Base-by-base conservation (phyloP, 2,113 vertebrate genomes). In the Cinclus mexicanus region DNA sequence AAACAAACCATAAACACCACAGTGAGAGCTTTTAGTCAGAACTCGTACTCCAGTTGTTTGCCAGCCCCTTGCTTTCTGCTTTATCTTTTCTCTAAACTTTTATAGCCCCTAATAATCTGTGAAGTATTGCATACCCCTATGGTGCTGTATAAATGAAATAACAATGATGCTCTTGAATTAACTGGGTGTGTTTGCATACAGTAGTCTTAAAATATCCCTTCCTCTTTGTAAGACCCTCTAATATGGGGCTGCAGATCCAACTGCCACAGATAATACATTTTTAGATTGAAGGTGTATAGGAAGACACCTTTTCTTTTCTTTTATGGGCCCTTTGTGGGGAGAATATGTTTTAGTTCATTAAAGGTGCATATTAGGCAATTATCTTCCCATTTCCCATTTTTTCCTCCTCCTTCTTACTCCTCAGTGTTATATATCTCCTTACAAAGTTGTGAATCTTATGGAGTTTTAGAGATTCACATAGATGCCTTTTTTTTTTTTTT, bases 291-390 rank as follows among this genome's bases (percentile, higher is more conserved):
- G 35, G 41, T 71, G 20, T 53, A n/a, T 39, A 44, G 60, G 56
- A 96, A 37, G 37, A 72, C 79, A 70, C 35, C 9, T 83, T 28
- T 46, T 84, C 89, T 89, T 93, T 85, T 83, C 59, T 78, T 83
- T 92, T 96, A 81, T 52, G 86, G 94, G 94, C 85, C 96, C 85
- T 97, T 92, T 91, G 83, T 84, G 59, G 79, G 63, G 69, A 94
- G 49, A 95, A 90, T 69, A 76, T 81, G 94, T 96, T 97, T 97
- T 97, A 97, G 95, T 95, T 97, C 83, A 92, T 89, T 88, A 97
- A 97, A 97, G 92, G 65, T 26, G 55, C 97, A 64, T 69, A 75
- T 97, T 81, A 96, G 60, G 83, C 89, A 93, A 87, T 97, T 97
- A 93, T 82, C 77, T 95, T 57, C 37, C 63, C 1, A 1, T 79